Base-by-base conservation (phyloP, 1,140 invertebrate species). In the Whitmania pigra region DNA sequence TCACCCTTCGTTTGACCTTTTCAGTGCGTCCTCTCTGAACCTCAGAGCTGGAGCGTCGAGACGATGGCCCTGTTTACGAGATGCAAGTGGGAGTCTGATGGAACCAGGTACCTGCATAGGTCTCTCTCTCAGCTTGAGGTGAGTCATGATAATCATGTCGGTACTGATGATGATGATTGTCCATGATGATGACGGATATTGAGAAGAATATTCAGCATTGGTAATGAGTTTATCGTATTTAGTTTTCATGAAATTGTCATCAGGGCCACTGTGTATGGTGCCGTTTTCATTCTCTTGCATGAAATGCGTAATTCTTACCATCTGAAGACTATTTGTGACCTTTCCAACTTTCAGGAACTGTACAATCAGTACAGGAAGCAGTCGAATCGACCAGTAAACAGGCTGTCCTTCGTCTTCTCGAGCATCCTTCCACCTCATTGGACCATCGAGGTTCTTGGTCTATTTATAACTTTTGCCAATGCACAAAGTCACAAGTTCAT, bases 41-140 rank as follows among this genome's bases (percentile, higher is more conserved):
- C 81, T 4, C 76, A 78, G 67, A 69, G 72, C 71, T 91, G 90
- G 87, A 72, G 86, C 82, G 53, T 91, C 15, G 85, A 88, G 72
- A 85, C 88, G 27, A 84, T 86, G 13, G 85, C 89, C 4, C 78
- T 94, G 2, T 83, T 88, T 15, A 81, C 89, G 36, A 87, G 93
- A 57, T 91, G 89, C 74, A 83, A 86, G 70, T 79, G 93, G 22
- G 92, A 97, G 82, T 85, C 85, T 0, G 84, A 84, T 54, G 15
- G 57, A 7, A 87, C 89, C 75, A 85, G 92, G 73, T 90, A 89
- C 0, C 86, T 94, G 17, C 92, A 95, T 78, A 82, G 93, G 69
- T 87, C 91, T 15, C 87, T 96, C 86, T 86, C 87, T 78, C 94
- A 97, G 82, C 84, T 89, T 74, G 89, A 84, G 77, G 82, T 83